Evolutionary conservation across 2,113 vertebrate genomes (phyloP), one percentile per base, ranked within the genome.

Genomic region (Leptodactylus fuscus): DNA sequence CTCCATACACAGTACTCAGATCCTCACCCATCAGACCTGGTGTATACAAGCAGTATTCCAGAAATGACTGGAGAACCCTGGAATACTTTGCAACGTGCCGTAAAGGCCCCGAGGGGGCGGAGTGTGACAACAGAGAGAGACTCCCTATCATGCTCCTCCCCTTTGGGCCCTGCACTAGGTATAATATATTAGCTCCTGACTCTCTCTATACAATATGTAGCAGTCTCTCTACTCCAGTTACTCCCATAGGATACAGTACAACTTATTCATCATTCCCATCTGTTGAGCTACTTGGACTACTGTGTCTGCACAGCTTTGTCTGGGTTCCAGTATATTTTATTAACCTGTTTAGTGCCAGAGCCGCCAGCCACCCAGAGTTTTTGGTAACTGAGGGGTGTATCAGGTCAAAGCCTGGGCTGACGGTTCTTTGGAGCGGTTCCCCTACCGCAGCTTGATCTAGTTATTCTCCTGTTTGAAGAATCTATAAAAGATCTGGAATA

Each of bases 251-350:
- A 36, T 67, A 9, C 16, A 67, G 36, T 36, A 36, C 7, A 79
- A n/a, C 18, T 5, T 58, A 24, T 79, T 79, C 51, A 38, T 79
- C 27, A 58, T 55, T 58, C 13, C 76, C 76, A 58, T 79, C 76
- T 58, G 76, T 75, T 75, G 41, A 79, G 76, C n/a, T n/a, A n/a
- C n/a, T n/a, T n/a, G n/a, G n/a, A n/a, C 49, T 55, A 53, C 29
- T 78, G 49, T 53, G 38, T 44, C 70, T 24, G 38, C n/a, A n/a
- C n/a, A n/a, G n/a, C 12, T 11, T 20, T 22, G 75, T n/a, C 51
- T 78, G 75, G 8, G n/a, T 53, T 36, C 51, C 76, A 38, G 53
- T 24, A 24, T 13, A n/a, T 34, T 24, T 32, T 15, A 10, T 79
- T 79, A 58, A 58, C 51, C 76, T n/a, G 10, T 79, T 13, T 2